phyloP scores from a whole-genome alignment of 2,797 vertebrate species.

The Diplodus puntazzo region DNA sequence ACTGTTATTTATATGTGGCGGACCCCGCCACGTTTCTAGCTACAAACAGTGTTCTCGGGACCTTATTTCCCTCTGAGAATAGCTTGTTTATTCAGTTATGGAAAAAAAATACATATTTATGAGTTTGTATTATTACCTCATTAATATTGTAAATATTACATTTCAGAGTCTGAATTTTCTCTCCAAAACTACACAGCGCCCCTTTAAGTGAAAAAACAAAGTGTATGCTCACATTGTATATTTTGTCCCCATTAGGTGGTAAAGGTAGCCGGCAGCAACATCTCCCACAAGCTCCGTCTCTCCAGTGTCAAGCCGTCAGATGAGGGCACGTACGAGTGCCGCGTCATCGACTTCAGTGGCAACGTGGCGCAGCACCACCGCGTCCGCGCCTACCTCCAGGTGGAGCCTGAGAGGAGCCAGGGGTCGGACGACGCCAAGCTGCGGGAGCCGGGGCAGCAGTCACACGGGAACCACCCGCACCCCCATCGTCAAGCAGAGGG shows the following conservation, averaged over 20 bases:
- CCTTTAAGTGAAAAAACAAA: neutral
- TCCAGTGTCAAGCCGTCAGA: slow-evolving; percentile 92
- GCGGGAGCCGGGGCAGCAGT: slow-evolving; percentile 41
- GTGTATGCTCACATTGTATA: too few relatives aligned
- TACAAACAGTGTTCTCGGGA: too few relatives aligned
- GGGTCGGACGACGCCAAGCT: slow-evolving; percentile 69
- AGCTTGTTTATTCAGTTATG: too few relatives aligned
- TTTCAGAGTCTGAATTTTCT: too few relatives aligned
- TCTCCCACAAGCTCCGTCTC: slow-evolving; percentile 96
- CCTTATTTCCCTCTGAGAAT: too few relatives aligned
- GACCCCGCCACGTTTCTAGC: too few relatives aligned
- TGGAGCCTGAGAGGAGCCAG: slow-evolving; percentile 82
- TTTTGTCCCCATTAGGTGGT: slow-evolving; percentile 88
- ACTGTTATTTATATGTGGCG: too few relatives aligned
- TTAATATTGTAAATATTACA: too few relatives aligned
- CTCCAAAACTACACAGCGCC: too few relatives aligned
- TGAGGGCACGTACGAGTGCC: slow-evolving; percentile 95
- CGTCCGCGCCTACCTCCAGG: slow-evolving; percentile 92
- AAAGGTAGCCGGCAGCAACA: slow-evolving; percentile 97
- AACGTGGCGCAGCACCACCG: slow-evolving; percentile 89
- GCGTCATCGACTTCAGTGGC: slow-evolving; percentile 94
- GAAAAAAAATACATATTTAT: too few relatives aligned
- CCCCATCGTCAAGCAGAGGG: slow-evolving; percentile 81
- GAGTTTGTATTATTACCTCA: too few relatives aligned
- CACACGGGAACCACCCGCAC: slow-evolving; percentile 34